A percentile compares a stretch with the other conserved stretches of the same genome.
Conservation (phyloP, 2,113 vertebrate species). For the Cavia porcellus region DNA sequence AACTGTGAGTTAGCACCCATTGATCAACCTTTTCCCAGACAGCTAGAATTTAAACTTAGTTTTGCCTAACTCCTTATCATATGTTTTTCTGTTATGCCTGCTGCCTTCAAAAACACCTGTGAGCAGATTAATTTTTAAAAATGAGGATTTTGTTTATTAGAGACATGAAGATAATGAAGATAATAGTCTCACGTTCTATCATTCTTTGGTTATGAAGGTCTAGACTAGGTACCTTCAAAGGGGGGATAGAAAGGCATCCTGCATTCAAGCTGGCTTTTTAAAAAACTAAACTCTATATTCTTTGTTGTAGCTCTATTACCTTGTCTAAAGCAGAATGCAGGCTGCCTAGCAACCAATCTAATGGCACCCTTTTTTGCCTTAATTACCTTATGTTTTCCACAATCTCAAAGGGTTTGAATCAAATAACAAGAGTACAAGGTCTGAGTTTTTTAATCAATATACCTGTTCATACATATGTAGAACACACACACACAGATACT, state of each 20-base stretch:
- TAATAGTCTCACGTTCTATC: conserved; percentile 55
- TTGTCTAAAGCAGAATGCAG: conserved; percentile 66
- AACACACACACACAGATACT: neutral
- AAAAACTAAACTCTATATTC: conserved; percentile 56
- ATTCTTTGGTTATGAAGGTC: conserved; percentile 66
- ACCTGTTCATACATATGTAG: conserved; percentile 34
- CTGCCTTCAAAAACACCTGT: conserved; percentile 54
- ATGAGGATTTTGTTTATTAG: conserved; percentile 43
- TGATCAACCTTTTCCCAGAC: neutral
- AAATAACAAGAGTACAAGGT: conserved; percentile 74
- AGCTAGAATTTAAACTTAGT: conserved; percentile 43
- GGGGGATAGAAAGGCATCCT: conserved; percentile 50
- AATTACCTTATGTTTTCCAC: conserved; percentile 74
- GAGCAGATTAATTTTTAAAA: conserved; percentile 42
- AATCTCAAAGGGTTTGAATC: conserved; percentile 64
- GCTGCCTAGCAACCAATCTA: conserved; percentile 78
- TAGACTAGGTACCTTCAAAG: conserved; percentile 52
- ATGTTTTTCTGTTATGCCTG: conserved; percentile 33
- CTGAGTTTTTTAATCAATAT: conserved; percentile 64
- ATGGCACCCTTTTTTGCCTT: conserved; percentile 58
- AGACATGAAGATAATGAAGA: conserved; percentile 45
- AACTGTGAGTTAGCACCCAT: neutral
- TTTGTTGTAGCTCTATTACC: conserved; percentile 71
- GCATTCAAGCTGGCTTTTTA: conserved; percentile 52
- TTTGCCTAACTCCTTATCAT: conserved; percentile 50